Percentiles rank a stretch among this genome's conserved stretches.
Conservation (phyloP, 2,113 vertebrate genomes). For the Poecile atricapillus region DNA sequence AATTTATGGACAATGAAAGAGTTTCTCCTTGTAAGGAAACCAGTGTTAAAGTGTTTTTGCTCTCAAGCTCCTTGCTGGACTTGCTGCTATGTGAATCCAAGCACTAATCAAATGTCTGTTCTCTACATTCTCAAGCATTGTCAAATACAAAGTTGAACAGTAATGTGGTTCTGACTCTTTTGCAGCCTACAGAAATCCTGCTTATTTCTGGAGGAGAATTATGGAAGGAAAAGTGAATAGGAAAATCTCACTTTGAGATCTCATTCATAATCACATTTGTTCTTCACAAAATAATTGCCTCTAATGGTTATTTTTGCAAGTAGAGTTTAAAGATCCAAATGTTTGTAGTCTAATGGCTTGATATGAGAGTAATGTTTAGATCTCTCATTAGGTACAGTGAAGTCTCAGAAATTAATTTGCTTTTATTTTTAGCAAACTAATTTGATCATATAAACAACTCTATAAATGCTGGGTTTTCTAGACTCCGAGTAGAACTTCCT, state of each 20-base stretch:
- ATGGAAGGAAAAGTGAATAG: background rate
- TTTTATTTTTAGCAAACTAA: conserved; percentile 26
- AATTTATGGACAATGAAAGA: background rate
- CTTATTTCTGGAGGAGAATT: background rate
- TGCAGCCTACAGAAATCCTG: background rate
- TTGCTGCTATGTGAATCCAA: background rate
- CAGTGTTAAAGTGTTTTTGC: background rate
- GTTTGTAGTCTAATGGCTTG: background rate
- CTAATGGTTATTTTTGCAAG: background rate
- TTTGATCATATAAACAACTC: background rate
- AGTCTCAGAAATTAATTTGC: conserved; percentile 20
- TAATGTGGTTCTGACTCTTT: background rate
- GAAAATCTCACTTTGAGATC: background rate
- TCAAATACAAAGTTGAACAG: background rate
- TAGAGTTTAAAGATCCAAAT: background rate
- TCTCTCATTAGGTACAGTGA: background rate
- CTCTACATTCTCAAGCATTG: background rate
- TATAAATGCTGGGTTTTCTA: background rate
- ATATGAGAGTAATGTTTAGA: background rate
- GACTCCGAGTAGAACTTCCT: background rate
- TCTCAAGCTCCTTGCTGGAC: background rate
- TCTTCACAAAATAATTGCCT: background rate
- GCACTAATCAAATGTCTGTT: background rate
- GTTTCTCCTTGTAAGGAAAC: background rate
- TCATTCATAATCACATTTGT: background rate